Evolutionary conservation across 2,797 vertebrate genomes (phyloP).

Genomic region (Clarias platycephalus): DNA sequence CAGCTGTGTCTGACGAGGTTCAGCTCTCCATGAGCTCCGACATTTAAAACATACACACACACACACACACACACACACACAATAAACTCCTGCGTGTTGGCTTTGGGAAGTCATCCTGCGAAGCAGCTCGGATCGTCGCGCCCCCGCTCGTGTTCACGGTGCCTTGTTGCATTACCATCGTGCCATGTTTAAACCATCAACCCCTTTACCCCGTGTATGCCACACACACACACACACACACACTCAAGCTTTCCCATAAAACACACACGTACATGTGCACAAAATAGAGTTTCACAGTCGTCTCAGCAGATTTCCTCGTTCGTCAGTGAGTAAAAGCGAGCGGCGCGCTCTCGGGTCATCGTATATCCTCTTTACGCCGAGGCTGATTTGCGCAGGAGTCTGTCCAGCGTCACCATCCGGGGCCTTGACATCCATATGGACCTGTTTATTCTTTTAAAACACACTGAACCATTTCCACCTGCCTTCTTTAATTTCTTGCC

Average conservation of each 20-base stretch:
- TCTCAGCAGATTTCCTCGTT: constrained; percentile 31
- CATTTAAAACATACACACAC: not conserved
- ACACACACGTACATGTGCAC: constrained; percentile 3
- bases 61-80: not conserved
- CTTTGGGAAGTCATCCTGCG: not conserved
- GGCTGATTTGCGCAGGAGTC: constrained; percentile 14
- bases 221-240: constrained; percentile 22
- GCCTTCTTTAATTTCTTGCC: constrained; percentile 14
- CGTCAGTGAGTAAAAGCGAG: not conserved
- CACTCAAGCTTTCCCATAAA: not conserved
- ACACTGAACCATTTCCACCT: constrained; percentile 17
- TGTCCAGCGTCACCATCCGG: not conserved
- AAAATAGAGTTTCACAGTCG: constrained; percentile 36
- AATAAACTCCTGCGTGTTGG: not conserved
- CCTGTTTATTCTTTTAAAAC: constrained; percentile 28
- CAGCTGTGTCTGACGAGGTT: not conserved
- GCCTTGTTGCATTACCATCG: constrained; percentile 65
- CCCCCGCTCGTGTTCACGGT: constrained; percentile 66
- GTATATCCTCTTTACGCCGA: not conserved
- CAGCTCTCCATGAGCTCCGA: not conserved
- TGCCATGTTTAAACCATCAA: constrained; percentile 1
- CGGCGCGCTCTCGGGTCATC: not conserved
- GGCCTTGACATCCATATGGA: constrained; percentile 25
- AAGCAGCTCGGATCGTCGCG: not conserved
- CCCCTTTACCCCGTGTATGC: not conserved